Evolutionary conservation across 2,888 invertebrate species (phyloP).

Genomic region (Caenorhabditis sp.): DNA sequence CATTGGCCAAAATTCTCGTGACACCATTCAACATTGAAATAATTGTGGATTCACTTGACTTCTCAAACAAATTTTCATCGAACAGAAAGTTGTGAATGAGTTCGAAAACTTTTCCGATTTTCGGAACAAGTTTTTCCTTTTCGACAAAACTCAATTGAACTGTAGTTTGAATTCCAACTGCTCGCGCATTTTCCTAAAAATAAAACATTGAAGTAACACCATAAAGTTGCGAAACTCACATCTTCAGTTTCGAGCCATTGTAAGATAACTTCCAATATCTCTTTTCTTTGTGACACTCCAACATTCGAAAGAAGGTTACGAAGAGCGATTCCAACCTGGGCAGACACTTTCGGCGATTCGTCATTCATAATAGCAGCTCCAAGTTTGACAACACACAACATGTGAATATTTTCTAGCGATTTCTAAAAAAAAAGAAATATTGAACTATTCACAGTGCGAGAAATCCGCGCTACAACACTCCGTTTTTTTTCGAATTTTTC

Average conservation of each 20-base stretch:
- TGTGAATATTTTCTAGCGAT: constrained; percentile 76
- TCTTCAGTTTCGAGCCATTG: constrained; percentile 63
- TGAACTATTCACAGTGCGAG: no score
- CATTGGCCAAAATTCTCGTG: constrained; percentile 19
- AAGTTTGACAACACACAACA: constrained; percentile 80
- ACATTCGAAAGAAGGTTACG: constrained; percentile 77
- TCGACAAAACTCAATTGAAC: constrained; percentile 48
- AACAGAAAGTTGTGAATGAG: constrained; percentile 13
- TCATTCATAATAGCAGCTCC: constrained; percentile 85
- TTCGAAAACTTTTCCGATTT: constrained; percentile 14
- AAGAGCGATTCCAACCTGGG: constrained; percentile 79
- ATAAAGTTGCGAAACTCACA: constrained; percentile 8
- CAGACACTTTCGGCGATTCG: constrained; percentile 80
- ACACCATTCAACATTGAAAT: constrained; percentile 13
- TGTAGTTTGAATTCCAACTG: constrained; percentile 37
- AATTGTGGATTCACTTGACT: constrained; percentile 24
- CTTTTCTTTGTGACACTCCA: constrained; percentile 45
- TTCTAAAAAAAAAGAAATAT: constrained; percentile 74
- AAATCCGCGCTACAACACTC: no score
- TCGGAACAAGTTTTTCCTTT: constrained; percentile 21
- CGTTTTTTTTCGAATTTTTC: no score
- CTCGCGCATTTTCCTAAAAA: constrained; percentile 34
- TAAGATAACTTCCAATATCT: constrained; percentile 51
- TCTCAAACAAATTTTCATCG: constrained; percentile 37
- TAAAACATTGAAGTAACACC: neutral